phyloP scores from a whole-genome alignment of 2,888 invertebrate genomes.

The Cataglyphis rosenhaueri region DNA sequence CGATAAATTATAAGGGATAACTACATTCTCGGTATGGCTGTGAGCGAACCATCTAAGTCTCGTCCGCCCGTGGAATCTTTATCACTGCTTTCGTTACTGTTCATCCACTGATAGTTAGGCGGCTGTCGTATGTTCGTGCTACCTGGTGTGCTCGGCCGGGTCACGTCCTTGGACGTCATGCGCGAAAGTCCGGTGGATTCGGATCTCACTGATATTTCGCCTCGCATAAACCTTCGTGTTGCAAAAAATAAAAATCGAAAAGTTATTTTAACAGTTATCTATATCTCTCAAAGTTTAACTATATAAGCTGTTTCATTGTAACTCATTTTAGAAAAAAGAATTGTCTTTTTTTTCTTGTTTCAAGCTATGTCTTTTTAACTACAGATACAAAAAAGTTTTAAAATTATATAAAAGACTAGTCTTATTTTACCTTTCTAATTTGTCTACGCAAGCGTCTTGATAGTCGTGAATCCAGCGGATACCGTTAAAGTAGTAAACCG shows the following conservation, averaged over 20 bases:
- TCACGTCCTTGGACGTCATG: slow-evolving; percentile 80
- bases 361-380: not conserved
- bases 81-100: slow-evolving; percentile 93
- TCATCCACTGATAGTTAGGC: slow-evolving; percentile 93
- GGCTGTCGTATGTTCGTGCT: slow-evolving; percentile 90
- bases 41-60: slow-evolving; percentile 92
- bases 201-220: slow-evolving; percentile 90
- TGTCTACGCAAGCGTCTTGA: slow-evolving; percentile 99
- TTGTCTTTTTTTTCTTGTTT: not conserved
- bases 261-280: not conserved
- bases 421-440: slow-evolving; percentile 93
- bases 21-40: slow-evolving; percentile 82
- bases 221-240: slow-evolving; percentile 93
- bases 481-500: slow-evolving; percentile 98
- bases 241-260: slow-evolving; percentile 67
- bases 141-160: slow-evolving; percentile 90
- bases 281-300: not conserved
- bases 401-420: not conserved
- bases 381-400: not conserved
- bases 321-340: not conserved
- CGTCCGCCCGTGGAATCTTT: slow-evolving; percentile 88
- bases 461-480: slow-evolving; percentile 99
- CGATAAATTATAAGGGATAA: slow-evolving; percentile 28
- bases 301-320: not conserved
- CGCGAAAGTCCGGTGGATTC: slow-evolving; percentile 81